These are phyloP conservation scores for Pseudochromis fuscus DNA, from an alignment of 2,797 vertebrate genomes.

Conservation along the genomic window DNA sequence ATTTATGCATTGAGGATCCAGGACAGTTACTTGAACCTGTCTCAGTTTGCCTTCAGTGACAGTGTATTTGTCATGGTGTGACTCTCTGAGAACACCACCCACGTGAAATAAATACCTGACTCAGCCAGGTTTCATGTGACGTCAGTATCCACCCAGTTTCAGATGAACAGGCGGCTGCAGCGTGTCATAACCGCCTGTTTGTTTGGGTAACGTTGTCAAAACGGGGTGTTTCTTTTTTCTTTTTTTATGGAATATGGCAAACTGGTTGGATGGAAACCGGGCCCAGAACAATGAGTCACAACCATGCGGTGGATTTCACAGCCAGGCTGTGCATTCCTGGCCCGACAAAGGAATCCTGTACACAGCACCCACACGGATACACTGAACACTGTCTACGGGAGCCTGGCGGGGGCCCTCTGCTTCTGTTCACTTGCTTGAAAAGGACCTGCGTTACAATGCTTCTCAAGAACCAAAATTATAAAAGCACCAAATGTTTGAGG, in stretches of 20 bases:
- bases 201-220: slow-evolving; percentile 42
- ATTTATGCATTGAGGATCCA: neutral
- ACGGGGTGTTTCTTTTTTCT: neutral
- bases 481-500: neutral
- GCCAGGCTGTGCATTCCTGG: slow-evolving; percentile 80
- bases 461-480: slow-evolving; percentile 30
- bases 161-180: slow-evolving; percentile 19
- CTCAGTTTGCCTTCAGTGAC: slow-evolving; percentile 13
- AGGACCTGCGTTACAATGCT: slow-evolving; percentile 37
- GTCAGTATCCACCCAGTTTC: slow-evolving; percentile 25
- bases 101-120: slow-evolving; percentile 59
- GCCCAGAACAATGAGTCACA: slow-evolving; percentile 76
- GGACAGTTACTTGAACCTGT: slow-evolving; percentile 24
- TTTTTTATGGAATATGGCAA: slow-evolving; percentile 46
- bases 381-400: slow-evolving; percentile 46
- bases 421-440: slow-evolving; percentile 31
- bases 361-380: slow-evolving; percentile 69
- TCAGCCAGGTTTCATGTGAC: slow-evolving; percentile 58
- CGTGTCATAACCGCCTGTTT: slow-evolving; percentile 37
- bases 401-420: slow-evolving; percentile 40
- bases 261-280: slow-evolving; percentile 78
- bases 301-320: slow-evolving; percentile 78
- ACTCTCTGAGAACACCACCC: slow-evolving; percentile 56
- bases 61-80: slow-evolving; percentile 7
- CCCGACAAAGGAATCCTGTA: slow-evolving; percentile 78